These are phyloP conservation scores for Coenonympha glycerion DNA, from an alignment of 2,888 invertebrate species.

Conservation along the genomic window DNA sequence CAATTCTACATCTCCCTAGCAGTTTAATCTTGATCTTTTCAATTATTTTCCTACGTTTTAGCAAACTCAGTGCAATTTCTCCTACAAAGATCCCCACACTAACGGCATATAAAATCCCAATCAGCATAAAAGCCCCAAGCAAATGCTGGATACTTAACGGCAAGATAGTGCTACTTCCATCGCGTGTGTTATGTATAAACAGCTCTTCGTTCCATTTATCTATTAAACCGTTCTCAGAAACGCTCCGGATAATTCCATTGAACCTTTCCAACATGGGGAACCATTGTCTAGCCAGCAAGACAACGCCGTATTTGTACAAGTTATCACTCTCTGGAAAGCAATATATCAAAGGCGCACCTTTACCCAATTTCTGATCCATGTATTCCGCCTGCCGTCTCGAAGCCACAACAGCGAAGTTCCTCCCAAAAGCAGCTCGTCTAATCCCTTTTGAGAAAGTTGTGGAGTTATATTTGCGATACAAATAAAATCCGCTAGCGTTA, in stretches of 20 bases:
- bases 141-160: conserved; percentile 62
- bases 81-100: conserved; percentile 55
- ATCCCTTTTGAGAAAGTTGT: conserved; percentile 62
- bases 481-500: conserved; percentile 67
- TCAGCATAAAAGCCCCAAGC: conserved; percentile 66
- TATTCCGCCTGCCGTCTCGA: conserved; percentile 66
- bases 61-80: conserved; percentile 39
- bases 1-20: neutral
- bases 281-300: conserved; percentile 63
- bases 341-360: conserved; percentile 58
- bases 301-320: conserved; percentile 71
- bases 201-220: conserved; percentile 69
- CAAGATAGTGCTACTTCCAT: conserved; percentile 47
- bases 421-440: conserved; percentile 15
- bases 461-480: conserved; percentile 66
- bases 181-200: conserved; percentile 47
- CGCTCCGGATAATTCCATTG: conserved; percentile 64
- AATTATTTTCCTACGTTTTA: neutral
- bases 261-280: conserved; percentile 64
- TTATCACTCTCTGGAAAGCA: conserved; percentile 67
- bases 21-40: neutral
- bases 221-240: conserved; percentile 68
- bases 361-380: conserved; percentile 63
- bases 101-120: conserved; percentile 57
- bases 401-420: conserved; percentile 65